A percentile compares a stretch with the other conserved stretches of the same genome.
phyloP scores from a whole-genome alignment of 2,797 vertebrate genomes.

The Nannoperca australis region DNA sequence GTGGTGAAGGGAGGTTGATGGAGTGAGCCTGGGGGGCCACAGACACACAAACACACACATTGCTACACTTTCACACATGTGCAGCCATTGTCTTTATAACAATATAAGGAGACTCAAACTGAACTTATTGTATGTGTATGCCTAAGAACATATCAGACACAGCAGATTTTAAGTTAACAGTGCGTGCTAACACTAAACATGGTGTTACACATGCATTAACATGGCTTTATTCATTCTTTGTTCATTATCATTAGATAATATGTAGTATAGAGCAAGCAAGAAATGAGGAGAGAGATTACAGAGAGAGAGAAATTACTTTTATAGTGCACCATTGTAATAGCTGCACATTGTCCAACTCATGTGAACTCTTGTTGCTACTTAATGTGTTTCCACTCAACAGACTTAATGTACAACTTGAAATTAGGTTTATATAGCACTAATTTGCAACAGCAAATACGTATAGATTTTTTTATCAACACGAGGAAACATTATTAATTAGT shows the following conservation, averaged over 20 bases:
- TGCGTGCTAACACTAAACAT: background rate
- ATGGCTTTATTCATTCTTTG: background rate
- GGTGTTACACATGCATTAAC: background rate
- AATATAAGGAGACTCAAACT: background rate
- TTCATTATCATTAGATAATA: background rate
- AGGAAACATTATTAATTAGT: background rate
- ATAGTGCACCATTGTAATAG: background rate
- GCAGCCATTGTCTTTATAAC: constrained; percentile 32
- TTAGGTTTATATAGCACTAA: background rate
- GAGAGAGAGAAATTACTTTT: background rate
- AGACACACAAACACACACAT: constrained; percentile 55
- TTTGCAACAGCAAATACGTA: background rate
- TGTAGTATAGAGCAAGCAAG: background rate
- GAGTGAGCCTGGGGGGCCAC: constrained; percentile 89
- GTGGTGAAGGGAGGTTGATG: constrained; percentile 89
- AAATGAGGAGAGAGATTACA: background rate
- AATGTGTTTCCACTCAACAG: background rate
- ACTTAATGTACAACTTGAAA: background rate
- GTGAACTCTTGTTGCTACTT: background rate
- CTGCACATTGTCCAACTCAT: constrained; percentile 5
- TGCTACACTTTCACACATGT: constrained; percentile 26
- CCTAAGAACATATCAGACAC: constrained; percentile 9
- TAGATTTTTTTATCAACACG: background rate
- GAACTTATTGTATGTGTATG: constrained; percentile 19
- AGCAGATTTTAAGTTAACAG: background rate